Conservation (phyloP, 2,113 vertebrate genomes). For the Panthera leo region DNA sequence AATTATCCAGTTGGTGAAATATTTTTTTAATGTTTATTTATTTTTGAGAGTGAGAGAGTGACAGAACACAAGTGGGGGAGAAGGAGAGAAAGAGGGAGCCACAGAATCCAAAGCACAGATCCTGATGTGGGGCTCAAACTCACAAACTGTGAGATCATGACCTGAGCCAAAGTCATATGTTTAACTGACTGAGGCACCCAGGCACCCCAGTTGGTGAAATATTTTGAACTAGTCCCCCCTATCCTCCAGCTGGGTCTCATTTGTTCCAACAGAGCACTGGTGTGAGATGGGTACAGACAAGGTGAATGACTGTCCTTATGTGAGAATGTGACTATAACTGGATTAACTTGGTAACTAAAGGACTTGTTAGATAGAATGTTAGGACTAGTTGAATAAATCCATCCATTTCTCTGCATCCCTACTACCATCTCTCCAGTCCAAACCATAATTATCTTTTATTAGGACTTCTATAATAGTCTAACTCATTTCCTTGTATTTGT, state of each 20-base stretch:
- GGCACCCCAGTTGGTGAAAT: neutral
- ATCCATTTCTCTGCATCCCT: neutral
- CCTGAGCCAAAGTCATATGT: no score
- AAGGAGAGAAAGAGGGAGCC: no score
- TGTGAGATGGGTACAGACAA: neutral
- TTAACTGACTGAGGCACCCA: no score
- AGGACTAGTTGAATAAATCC: neutral
- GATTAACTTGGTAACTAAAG: constrained; percentile 4
- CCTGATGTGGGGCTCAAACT: no score
- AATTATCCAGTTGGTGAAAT: constrained; percentile 20
- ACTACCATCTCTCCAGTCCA: neutral
- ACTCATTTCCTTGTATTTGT: neutral
- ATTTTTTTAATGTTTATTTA: neutral
- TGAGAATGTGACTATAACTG: neutral
- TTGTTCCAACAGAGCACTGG: neutral
- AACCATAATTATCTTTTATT: neutral
- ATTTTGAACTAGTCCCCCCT: neutral
- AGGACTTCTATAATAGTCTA: neutral
- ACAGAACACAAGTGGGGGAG: no score
- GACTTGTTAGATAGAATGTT: neutral
- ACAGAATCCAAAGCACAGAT: no score
- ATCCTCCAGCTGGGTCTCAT: neutral
- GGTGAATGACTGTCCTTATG: neutral
- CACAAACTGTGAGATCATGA: no score
- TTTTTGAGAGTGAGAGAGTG: no score